These are phyloP conservation scores for Dione juno DNA, from an alignment of 2,888 invertebrate genomes.

Conservation along the genomic window DNA sequence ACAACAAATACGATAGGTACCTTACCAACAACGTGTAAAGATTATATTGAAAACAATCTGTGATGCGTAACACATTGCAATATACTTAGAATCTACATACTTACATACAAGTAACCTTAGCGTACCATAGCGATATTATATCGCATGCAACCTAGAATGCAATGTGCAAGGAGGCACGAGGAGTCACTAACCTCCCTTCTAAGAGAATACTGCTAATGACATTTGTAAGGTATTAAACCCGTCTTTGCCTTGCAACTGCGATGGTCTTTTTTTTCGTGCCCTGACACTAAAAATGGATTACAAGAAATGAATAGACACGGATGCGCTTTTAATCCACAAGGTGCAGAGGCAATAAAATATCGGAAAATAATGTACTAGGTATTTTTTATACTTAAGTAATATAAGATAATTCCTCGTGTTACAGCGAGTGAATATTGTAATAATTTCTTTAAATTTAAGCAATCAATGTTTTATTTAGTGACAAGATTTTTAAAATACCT, in stretches of 20 bases:
- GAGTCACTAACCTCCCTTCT: slow-evolving; percentile 51
- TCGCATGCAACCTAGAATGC: slow-evolving; percentile 41
- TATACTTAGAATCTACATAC: neutral
- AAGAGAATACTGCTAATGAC: slow-evolving; percentile 60
- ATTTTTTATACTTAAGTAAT: neutral
- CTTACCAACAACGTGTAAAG: neutral
- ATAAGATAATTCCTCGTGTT: too few species aligned
- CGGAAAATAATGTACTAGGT: neutral
- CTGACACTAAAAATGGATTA: slow-evolving; percentile 12
- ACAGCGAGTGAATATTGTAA: too few species aligned
- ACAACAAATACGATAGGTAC: neutral
- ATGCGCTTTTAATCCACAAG: neutral
- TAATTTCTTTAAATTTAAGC: too few species aligned
- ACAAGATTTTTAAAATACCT: neutral
- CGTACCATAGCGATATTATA: slow-evolving; percentile 31
- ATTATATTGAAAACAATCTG: neutral
- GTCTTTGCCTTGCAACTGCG: slow-evolving; percentile 42
- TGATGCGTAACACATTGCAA: slow-evolving; percentile 28
- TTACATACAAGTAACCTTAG: slow-evolving; percentile 23
- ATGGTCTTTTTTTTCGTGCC: slow-evolving; percentile 31
- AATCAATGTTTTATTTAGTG: neutral
- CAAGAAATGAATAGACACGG: slow-evolving; percentile 2
- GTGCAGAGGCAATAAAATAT: neutral
- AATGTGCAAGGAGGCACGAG: slow-evolving; percentile 46
- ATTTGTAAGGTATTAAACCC: slow-evolving; percentile 59